Conservation (phyloP, 2,113 vertebrate species). For the Trogon melanurus region DNA sequence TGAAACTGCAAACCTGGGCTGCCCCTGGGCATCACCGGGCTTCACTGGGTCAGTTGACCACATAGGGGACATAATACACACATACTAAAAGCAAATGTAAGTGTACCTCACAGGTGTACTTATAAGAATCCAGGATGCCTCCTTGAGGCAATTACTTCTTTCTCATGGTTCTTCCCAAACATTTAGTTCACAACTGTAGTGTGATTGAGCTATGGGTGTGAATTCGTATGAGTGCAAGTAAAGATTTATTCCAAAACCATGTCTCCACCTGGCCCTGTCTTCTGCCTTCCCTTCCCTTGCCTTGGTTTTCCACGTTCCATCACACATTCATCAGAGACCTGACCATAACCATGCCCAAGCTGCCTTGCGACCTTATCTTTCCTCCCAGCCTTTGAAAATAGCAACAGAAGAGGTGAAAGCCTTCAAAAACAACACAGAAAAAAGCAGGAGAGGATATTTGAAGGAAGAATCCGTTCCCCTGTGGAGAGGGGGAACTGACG, state of each 20-base stretch:
- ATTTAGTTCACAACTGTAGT: neutral
- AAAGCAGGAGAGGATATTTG: slow-evolving; percentile 27
- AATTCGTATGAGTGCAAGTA: neutral
- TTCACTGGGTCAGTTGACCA: neutral
- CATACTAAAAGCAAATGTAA: neutral
- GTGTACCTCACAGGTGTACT: neutral
- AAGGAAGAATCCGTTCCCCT: slow-evolving; percentile 23
- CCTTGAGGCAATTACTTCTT: neutral
- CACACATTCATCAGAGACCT: neutral
- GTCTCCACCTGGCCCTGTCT: neutral
- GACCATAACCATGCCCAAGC: accelerated
- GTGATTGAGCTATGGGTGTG: neutral
- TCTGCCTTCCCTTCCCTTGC: neutral
- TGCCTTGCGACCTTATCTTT: slow-evolving; percentile 25
- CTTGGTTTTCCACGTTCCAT: neutral
- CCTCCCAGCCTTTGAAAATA: slow-evolving; percentile 30
- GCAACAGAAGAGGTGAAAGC: slow-evolving; percentile 47
- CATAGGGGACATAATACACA: neutral
- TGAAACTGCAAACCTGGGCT: neutral
- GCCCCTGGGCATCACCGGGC: neutral
- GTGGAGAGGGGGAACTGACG: slow-evolving; percentile 22
- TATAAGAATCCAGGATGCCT: neutral
- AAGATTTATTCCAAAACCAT: neutral
- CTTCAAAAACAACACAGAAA: slow-evolving; percentile 12
- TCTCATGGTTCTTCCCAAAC: neutral